phyloP scores from a whole-genome alignment of 1,140 invertebrate genomes.

The Vanessa atalanta region DNA sequence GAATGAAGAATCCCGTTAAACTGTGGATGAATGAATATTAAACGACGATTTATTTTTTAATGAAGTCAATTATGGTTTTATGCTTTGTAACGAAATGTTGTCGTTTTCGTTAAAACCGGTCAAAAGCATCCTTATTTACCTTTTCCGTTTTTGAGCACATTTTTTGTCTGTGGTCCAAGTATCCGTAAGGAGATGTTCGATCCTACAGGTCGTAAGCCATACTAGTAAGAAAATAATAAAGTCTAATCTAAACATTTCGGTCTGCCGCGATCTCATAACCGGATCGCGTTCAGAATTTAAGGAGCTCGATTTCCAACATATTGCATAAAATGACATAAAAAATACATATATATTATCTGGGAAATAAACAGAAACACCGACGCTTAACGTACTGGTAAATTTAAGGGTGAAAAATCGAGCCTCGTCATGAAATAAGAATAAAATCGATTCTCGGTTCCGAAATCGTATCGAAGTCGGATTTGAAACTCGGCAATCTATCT shows the following conservation, averaged over 20 bases:
- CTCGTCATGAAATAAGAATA: neutral
- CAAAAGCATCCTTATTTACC: slow-evolving; percentile 12
- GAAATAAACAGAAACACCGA: neutral
- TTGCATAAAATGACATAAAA: neutral
- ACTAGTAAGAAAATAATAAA: slow-evolving; percentile 7
- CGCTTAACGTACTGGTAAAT: neutral
- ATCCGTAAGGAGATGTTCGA: slow-evolving; percentile 7
- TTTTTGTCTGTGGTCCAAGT: neutral
- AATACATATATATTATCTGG: neutral
- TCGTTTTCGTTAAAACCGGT: neutral
- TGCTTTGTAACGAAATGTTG: slow-evolving; percentile 1
- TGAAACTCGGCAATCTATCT: neutral
- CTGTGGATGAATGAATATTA: neutral
- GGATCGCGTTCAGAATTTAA: neutral
- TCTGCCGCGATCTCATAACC: neutral
- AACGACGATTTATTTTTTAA: neutral
- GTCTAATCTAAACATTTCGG: slow-evolving; percentile 27
- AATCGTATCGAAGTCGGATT: neutral
- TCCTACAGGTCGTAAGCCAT: slow-evolving; percentile 17
- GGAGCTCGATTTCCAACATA: slow-evolving; percentile 3
- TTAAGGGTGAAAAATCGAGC: slow-evolving; percentile 3
- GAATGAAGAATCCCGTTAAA: neutral
- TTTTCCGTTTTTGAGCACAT: slow-evolving; percentile 7
- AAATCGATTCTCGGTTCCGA: too few relatives aligned
- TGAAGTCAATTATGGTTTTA: slow-evolving; percentile 2